Percentiles rank a stretch among this genome's conserved stretches.
Conservation (phyloP, 1,140 invertebrate genomes). For the Trissolcus basalis region DNA sequence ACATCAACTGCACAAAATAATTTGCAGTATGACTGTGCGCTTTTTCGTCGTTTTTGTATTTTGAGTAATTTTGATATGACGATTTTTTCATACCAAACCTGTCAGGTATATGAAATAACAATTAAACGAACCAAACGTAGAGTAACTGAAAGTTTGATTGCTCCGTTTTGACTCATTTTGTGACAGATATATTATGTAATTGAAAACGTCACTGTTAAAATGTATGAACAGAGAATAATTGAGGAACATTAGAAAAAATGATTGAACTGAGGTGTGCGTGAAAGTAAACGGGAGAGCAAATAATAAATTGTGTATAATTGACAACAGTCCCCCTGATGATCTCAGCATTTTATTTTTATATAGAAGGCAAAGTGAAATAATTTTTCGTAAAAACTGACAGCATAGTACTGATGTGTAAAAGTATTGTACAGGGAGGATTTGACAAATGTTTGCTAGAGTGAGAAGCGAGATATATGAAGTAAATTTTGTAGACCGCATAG, state of each 20-base stretch:
- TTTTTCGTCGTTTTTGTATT: no score
- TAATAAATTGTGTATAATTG: conserved; percentile 64
- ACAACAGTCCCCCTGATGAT: conserved; percentile 66
- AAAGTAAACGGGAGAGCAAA: conserved; percentile 40
- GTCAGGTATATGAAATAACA: no score
- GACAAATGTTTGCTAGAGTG: conserved; percentile 51
- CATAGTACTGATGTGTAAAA: conserved; percentile 30
- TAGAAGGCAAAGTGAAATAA: conserved; percentile 66
- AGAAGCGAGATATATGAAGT: conserved; percentile 35
- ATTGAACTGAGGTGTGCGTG: conserved; percentile 27
- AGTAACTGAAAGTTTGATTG: not conserved
- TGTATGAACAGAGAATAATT: conserved; percentile 4
- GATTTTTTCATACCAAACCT: not conserved
- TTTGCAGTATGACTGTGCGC: no score
- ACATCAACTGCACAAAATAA: conserved; percentile 9
- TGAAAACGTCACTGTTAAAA: not conserved
- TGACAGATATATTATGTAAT: no score
- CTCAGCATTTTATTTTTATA: conserved; percentile 75
- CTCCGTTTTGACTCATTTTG: no score
- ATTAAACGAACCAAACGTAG: no score
- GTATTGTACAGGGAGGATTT: conserved; percentile 49
- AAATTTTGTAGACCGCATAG: conserved; percentile 62
- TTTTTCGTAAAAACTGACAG: conserved; percentile 58
- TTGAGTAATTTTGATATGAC: no score
- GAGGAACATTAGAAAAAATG: not conserved